Conservation (phyloP, 2,797 vertebrate species). For the Eidolon dupreanum region DNA sequence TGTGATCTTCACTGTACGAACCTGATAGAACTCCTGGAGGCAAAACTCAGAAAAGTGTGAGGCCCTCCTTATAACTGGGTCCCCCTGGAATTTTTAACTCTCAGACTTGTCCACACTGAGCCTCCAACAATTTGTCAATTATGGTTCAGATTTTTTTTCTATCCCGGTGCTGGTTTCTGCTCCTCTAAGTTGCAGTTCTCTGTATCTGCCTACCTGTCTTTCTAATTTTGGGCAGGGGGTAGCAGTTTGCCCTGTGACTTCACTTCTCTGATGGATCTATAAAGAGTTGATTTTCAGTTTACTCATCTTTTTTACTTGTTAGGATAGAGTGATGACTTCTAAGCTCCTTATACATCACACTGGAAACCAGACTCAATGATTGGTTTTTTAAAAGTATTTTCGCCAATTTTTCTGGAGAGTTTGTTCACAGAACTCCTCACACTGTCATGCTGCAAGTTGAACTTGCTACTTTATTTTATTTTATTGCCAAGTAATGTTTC, state of each 20-base stretch:
- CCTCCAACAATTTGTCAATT: background rate
- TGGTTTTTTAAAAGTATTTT: background rate
- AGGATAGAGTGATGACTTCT: background rate
- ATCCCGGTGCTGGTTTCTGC: background rate
- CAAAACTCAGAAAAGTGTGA: too few relatives aligned
- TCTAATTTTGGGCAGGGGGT: background rate
- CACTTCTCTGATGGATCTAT: background rate
- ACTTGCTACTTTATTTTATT: background rate
- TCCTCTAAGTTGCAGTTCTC: background rate
- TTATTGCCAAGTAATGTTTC: background rate
- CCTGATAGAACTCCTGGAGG: too few relatives aligned
- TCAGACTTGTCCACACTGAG: background rate
- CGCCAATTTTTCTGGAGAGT: background rate
- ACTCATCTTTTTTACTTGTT: slow-evolving; percentile 6
- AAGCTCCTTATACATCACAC: background rate
- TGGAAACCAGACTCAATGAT: background rate
- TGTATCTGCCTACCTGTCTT: background rate
- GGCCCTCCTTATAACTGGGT: background rate
- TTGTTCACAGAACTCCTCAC: background rate
- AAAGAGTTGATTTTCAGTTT: background rate
- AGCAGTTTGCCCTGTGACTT: background rate
- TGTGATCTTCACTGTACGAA: background rate
- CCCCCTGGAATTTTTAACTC: background rate
- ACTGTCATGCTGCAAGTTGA: background rate
- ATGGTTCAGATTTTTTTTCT: background rate